Evolutionary conservation across 2,888 invertebrate genomes (phyloP), one percentile per base, ranked within the genome.

Genomic region (Agrotis exclamationis): DNA sequence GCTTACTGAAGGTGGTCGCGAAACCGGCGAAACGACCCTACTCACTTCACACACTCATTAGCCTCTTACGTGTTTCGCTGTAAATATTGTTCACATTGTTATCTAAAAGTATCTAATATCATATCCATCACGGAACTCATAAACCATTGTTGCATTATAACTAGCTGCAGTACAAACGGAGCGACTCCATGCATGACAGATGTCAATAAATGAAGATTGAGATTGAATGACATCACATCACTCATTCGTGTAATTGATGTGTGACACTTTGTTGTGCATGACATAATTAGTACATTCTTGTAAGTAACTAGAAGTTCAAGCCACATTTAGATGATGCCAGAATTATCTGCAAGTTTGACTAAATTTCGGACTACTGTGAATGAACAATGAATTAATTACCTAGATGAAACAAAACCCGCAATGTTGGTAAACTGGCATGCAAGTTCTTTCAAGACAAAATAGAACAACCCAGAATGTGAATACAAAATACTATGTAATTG

Each of bases 51-150:
- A 67, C 63, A 44, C 57, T 77, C 50, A 62, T 82, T 82, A 77
- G 79, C 50, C 50, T 56, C 59, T 78, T 82, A 78, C 78, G 78
- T 71, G 63, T 63, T 75, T 63, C 28, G 20, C 64, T 76, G 76
- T 76, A 75, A 77, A 77, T 67, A 63, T 82, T 66, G 67, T 77
- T 79, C 66, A 64, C 79, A 64, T 70, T 76, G 39, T 78, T 65
- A 77, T 63, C 56, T 68, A 20, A 47, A 71, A 22, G 71, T 67
- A 64, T 62, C 54, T 70, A 66, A 76, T 56, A 70, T 60, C 24
- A 44, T 58, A 65, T 65, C 54, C 66, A 62, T 33, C 45, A 33
- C 56, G 28, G 79, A 71, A 76, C 44, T 69, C 53, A 13, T 44
- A 39, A 48, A 50, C 70, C n/a, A 74, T 73, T 71, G 76, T 78